phyloP scores from a whole-genome alignment of 2,113 vertebrate genomes.

The Cisticola juncidis region DNA sequence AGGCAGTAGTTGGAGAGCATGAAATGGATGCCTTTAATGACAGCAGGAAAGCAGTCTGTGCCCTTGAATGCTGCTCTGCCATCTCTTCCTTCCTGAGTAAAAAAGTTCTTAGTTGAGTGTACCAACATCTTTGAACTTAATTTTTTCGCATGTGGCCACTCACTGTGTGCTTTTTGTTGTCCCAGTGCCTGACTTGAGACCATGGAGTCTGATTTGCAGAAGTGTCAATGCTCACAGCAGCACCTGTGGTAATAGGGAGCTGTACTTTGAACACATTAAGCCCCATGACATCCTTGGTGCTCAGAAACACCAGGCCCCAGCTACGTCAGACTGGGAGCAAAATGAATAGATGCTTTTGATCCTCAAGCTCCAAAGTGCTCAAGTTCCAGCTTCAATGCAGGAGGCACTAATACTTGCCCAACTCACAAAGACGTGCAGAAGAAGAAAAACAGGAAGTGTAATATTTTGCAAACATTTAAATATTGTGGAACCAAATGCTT shows the following conservation, averaged over 20 bases:
- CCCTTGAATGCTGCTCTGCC: background rate
- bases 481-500: background rate
- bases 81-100: background rate
- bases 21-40: background rate
- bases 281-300: background rate
- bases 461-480: background rate
- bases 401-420: background rate
- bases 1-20: background rate
- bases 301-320: background rate
- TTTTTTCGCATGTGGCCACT: fast-evolving
- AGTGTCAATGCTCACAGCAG: background rate
- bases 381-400: background rate
- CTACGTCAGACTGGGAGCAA: background rate
- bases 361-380: background rate
- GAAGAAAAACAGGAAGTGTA: background rate
- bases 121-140: background rate
- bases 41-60: background rate
- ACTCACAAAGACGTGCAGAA: background rate
- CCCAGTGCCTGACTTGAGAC: background rate
- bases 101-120: background rate
- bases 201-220: background rate
- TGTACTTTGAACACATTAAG: background rate
- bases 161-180: background rate
- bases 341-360: background rate
- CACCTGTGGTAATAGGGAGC: background rate